Conservation (phyloP, 92 coral and sea anemone genomes). For the Paramuricea clavata region DNA sequence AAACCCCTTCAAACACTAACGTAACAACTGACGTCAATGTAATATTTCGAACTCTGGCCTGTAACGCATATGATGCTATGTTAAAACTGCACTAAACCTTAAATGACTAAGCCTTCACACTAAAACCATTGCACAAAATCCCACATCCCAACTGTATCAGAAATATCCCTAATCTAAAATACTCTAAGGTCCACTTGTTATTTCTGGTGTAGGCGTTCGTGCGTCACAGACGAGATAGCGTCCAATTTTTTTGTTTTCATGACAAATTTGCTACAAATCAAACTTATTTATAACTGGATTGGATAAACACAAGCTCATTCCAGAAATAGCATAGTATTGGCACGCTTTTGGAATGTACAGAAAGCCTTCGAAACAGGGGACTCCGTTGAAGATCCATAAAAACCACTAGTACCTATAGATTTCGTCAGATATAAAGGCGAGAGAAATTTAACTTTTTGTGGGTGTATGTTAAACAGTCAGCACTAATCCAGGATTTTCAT, state of each 20-base stretch:
- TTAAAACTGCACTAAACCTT: neutral
- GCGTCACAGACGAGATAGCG: slow-evolving; percentile 5
- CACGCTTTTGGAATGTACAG: neutral
- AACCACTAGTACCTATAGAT: neutral
- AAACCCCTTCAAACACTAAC: slow-evolving; percentile 7
- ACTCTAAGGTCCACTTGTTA: neutral
- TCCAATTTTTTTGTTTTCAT: slow-evolving; percentile 8
- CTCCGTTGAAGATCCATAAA: neutral
- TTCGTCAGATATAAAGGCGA: neutral
- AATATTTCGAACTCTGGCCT: neutral
- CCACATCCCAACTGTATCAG: neutral
- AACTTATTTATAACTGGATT: slow-evolving; percentile 12
- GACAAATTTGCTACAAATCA: slow-evolving; percentile 17
- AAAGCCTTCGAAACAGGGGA: neutral
- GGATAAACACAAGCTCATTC: slow-evolving; percentile 9
- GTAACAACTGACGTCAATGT: slow-evolving; percentile 37
- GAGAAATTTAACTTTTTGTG: neutral
- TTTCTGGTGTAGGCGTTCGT: slow-evolving; percentile 9
- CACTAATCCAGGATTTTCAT: neutral
- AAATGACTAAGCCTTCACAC: neutral
- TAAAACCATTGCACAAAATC: neutral
- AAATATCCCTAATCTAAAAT: neutral
- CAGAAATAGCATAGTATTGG: neutral
- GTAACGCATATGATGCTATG: neutral
- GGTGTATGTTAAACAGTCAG: neutral